Base-by-base conservation (phyloP, 2,797 vertebrate genomes). In the Pempheris klunzingeri region DNA sequence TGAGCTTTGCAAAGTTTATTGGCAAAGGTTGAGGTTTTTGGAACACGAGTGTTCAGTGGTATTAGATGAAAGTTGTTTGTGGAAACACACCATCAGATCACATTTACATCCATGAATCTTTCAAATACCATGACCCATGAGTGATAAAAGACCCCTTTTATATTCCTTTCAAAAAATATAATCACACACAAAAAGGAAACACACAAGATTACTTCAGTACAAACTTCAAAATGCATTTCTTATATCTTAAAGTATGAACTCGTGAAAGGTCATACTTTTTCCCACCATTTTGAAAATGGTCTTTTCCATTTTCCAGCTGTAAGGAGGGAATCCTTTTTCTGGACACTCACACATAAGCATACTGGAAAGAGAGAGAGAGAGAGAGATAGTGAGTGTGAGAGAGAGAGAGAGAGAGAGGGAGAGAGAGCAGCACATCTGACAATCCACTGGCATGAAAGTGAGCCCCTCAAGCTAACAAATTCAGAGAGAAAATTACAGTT, bases 401-500 rank as follows among this genome's bases (percentile, higher is more conserved):
- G 88, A 88, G 90, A 36, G 73, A 46, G 71, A 67, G 70, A 84
- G 77, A 77, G 78, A 87, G 90, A 88, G 83, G 80, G 93, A 89
- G 92, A 92, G 93, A 89, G 94, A 85, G 86, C 75, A 80, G 77
- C 87, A 89, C 91, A 93, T 93, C 92, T 93, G 93, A 93, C 91
- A 93, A 84, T 90, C 88, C 91, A 90, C 90, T 92, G 90, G 92
- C 92, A 93, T 93, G 90, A 94, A 94, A 94, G 92, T 87, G 88
- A 92, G 86, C 88, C 92, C 92, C 93, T 92, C 88, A 83, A 93
- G 93, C 93, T 78, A 93, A 88, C 92, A 93, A 92, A 94, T 93
- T 93, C 93, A 92, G 86, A 92, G 92, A 92, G 92, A 94, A 93
- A 94, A 94, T 94, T 93, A 93, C 92, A 92, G 93, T 93, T 93